Conservation (phyloP, 2,888 invertebrate genomes). For the Dascillus cervinus region DNA sequence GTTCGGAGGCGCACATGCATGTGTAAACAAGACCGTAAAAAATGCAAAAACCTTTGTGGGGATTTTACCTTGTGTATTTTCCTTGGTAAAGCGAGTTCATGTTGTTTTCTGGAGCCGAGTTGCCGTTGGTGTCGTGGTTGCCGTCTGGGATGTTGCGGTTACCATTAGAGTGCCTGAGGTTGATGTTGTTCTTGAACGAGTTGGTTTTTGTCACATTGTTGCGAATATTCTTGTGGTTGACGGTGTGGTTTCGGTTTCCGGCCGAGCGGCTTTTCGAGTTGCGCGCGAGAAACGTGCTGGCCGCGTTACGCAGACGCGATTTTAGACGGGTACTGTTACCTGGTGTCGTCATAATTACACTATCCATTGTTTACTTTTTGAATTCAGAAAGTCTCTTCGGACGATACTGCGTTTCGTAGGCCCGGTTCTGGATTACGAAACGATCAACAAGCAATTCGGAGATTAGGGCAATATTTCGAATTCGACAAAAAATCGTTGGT, state of each 20-base stretch:
- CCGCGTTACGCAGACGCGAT: conserved; percentile 44
- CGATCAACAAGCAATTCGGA: too few relatives aligned
- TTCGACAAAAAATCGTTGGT: too few relatives aligned
- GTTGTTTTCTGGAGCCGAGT: conserved; percentile 8
- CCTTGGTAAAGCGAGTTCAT: conserved; percentile 14
- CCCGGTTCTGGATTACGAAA: too few relatives aligned
- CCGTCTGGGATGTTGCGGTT: conserved; percentile 12
- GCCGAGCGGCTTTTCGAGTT: conserved; percentile 15
- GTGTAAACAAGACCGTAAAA: too few relatives aligned
- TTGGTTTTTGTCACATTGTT: conserved; percentile 8
- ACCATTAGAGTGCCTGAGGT: conserved; percentile 16
- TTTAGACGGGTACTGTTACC: conserved; percentile 38
- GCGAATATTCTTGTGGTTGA: conserved; percentile 17
- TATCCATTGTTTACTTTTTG: conserved; percentile 40
- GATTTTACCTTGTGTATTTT: conserved; percentile 20
- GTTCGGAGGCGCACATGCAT: too few relatives aligned
- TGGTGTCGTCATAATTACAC: conserved; percentile 46
- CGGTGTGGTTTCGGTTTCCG: conserved; percentile 11
- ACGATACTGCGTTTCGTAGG: too few relatives aligned
- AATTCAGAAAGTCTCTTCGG: too few relatives aligned
- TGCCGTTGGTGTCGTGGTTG: conserved; percentile 16
- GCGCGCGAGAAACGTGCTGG: conserved; percentile 19
- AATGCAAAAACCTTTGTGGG: too few relatives aligned
- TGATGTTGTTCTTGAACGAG: conserved; percentile 13
- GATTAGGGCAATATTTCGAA: too few relatives aligned